Evolutionary conservation across 2,888 invertebrate genomes (phyloP).

Genomic region (Junonia oenone): DNA sequence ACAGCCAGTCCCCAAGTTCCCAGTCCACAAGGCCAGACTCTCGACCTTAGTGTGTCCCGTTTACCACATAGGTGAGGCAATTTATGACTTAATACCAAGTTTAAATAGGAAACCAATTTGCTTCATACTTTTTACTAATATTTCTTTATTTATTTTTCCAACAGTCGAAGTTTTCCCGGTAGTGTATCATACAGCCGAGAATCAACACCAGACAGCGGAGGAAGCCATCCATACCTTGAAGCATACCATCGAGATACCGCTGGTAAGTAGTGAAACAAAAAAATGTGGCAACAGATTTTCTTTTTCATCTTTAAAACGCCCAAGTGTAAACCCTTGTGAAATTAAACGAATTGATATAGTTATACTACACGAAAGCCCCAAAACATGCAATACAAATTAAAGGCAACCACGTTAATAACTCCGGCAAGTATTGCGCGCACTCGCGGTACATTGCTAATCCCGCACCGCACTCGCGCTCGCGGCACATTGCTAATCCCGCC

Average conservation of each 20-base stretch:
- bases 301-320: not conserved
- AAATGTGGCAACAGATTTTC: not conserved
- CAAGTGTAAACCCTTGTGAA: not conserved
- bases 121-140: conserved; percentile 10
- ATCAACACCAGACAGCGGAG: conserved; percentile 93
- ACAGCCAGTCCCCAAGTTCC: conserved; percentile 94
- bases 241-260: conserved; percentile 90
- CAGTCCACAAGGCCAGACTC: conserved; percentile 93
- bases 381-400: conserved; percentile 68
- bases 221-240: conserved; percentile 91
- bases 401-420: conserved; percentile 62
- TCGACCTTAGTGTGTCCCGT: conserved; percentile 93
- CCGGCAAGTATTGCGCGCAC: conserved; percentile 34
- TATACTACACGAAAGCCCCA: conserved; percentile 12
- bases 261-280: conserved; percentile 79
- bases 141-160: conserved; percentile 1
- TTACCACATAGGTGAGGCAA: conserved; percentile 89
- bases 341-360: not conserved
- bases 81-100: conserved; percentile 19
- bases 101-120: conserved; percentile 16
- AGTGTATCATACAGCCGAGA: conserved; percentile 89
- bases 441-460: too few relatives aligned
- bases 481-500: conserved; percentile 40
- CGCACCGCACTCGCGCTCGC: conserved; percentile 42
- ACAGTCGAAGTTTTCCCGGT: conserved; percentile 82